Percentiles rank a stretch among this genome's conserved stretches.
Conservation (phyloP, 2,797 vertebrate genomes). For the Tokudaia muenninki region DNA sequence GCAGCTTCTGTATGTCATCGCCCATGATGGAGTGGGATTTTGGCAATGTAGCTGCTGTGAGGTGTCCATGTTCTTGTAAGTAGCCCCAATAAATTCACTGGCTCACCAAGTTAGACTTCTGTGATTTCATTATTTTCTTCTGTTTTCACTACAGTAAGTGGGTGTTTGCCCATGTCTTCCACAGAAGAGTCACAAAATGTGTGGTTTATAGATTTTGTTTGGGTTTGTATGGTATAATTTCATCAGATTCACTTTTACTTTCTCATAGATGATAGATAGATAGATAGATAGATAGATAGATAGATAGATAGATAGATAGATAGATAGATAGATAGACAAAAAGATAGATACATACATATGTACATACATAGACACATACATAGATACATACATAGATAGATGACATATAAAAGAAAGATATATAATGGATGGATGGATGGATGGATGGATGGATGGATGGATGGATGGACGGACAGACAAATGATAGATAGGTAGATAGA, state of each 20-base stretch:
- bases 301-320: not conserved
- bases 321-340: not conserved
- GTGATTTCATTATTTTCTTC: not conserved
- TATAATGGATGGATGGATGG: not conserved
- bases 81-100: not conserved
- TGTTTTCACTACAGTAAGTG: not conserved
- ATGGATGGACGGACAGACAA: too few relatives aligned
- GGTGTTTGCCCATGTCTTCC: not conserved
- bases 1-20: not conserved
- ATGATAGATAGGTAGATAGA: too few relatives aligned
- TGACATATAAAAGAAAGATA: not conserved
- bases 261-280: not conserved
- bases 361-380: not conserved
- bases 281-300: not conserved
- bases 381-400: not conserved
- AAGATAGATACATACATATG: not conserved
- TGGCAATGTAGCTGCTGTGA: not conserved
- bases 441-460: not conserved
- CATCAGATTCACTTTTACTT: constrained; percentile 44
- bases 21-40: not conserved
- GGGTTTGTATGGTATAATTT: constrained; percentile 16
- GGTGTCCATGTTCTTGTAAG: not conserved
- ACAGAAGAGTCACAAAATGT: not conserved
- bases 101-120: not conserved
- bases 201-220: constrained; percentile 29